Evolutionary conservation across 2,113 vertebrate species (phyloP).

Genomic region (Notarius lentiginosus): DNA sequence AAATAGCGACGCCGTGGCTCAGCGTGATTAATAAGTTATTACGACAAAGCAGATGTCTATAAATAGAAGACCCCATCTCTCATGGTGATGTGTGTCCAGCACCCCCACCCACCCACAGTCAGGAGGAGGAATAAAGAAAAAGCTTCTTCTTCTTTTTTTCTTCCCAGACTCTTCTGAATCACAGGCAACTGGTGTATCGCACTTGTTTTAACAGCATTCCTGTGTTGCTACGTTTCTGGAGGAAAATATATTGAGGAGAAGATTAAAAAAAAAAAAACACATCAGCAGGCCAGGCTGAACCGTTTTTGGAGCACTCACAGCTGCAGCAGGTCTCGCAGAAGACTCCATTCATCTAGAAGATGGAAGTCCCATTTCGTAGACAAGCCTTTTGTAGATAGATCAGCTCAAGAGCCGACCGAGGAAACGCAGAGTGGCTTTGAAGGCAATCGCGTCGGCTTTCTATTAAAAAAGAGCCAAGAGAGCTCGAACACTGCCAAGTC

Average conservation of each 20-base stretch:
- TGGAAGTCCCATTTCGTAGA: constrained; percentile 41
- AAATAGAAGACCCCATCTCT: constrained; percentile 20
- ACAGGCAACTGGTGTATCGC: neutral
- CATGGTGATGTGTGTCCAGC: neutral
- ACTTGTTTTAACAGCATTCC: neutral
- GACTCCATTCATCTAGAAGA: constrained; percentile 34
- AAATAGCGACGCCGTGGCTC: constrained; percentile 5
- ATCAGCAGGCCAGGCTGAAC: neutral
- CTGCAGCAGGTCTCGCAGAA: constrained; percentile 6
- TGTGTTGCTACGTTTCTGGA: neutral
- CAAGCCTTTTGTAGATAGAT: constrained; percentile 42
- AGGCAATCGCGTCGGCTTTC: constrained; percentile 6
- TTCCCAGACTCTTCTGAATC: constrained; percentile 1
- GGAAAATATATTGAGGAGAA: neutral
- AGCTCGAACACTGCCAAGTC: constrained; percentile 9
- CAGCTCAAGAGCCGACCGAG: constrained; percentile 18
- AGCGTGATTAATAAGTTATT: constrained; percentile 22
- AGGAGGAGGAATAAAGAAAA: neutral
- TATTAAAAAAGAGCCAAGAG: constrained; percentile 27
- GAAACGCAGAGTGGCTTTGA: constrained; percentile 33
- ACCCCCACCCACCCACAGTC: neutral
- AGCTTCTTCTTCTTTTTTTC: neutral
- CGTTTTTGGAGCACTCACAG: neutral
- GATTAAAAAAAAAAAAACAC: neutral
- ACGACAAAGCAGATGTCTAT: constrained; percentile 21